A percentile compares a stretch with the other conserved stretches of the same genome.
phyloP scores from a whole-genome alignment of 2,797 vertebrate species.

The Leptatherina wallacei region DNA sequence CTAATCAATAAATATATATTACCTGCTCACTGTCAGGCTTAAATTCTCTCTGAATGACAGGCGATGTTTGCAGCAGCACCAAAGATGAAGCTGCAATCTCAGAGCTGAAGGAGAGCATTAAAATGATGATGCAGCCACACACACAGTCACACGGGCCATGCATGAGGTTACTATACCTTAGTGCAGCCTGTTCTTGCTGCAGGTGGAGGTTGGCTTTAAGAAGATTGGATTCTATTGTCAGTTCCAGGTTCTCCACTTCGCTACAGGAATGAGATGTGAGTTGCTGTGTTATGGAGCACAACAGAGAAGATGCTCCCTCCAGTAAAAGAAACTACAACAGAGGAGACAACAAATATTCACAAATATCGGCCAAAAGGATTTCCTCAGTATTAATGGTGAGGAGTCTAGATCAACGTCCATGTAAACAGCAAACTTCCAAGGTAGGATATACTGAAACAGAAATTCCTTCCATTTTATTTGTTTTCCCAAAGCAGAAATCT shows the following conservation, averaged over 20 bases:
- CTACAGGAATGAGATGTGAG: conserved; percentile 57
- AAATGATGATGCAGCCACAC: conserved; percentile 4
- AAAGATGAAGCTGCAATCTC: conserved; percentile 86
- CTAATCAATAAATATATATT: neutral
- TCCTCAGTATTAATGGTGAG: neutral
- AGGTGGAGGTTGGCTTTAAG: conserved; percentile 85
- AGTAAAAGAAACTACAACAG: conserved; percentile 85
- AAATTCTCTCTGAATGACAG: conserved; percentile 65
- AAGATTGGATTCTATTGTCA: conserved; percentile 83
- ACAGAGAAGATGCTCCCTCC: conserved; percentile 77
- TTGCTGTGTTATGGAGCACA: conserved; percentile 65
- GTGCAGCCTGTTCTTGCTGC: conserved; percentile 84
- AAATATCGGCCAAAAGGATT: neutral
- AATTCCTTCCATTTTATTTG: neutral
- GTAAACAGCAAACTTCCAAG: neutral
- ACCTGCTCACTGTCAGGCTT: conserved; percentile 50
- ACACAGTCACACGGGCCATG: conserved; percentile 7
- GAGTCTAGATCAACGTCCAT: neutral
- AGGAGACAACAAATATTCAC: conserved; percentile 14
- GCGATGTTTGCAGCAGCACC: conserved; percentile 86
- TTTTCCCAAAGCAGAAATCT: neutral
- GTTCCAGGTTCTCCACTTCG: conserved; percentile 83
- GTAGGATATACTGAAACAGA: neutral
- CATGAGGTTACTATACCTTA: conserved; percentile 73
- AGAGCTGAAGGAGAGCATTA: conserved; percentile 74